Conservation (phyloP, 2,113 vertebrate species). For the Nicator chloris region DNA sequence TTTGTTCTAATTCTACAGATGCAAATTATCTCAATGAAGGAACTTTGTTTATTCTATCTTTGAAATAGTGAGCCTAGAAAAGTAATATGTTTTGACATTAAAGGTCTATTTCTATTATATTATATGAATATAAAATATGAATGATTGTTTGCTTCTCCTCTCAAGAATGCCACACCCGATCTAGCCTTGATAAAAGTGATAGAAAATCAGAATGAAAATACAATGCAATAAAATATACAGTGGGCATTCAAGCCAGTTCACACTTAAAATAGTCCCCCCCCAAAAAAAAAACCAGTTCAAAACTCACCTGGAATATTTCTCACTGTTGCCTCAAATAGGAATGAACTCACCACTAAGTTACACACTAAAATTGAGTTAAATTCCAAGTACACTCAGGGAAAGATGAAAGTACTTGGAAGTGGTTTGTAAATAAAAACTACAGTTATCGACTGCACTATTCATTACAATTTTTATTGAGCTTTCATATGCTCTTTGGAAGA, state of each 20-base stretch:
- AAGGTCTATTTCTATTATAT: background rate
- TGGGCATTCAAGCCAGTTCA: background rate
- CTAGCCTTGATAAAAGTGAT: background rate
- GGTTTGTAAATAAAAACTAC: background rate
- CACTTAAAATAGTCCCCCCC: background rate
- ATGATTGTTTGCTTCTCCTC: background rate
- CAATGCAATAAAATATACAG: background rate
- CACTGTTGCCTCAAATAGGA: background rate
- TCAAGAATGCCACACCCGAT: background rate
- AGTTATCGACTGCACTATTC: background rate
- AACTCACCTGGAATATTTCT: background rate
- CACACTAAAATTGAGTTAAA: background rate
- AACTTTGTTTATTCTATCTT: background rate
- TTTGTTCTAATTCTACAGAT: background rate
- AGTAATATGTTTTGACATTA: background rate
- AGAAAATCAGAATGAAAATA: slow-evolving; percentile 1
- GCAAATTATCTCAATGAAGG: background rate
- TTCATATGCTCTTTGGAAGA: background rate
- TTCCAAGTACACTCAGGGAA: background rate
- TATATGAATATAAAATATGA: background rate
- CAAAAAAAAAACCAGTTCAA: background rate
- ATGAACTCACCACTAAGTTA: background rate
- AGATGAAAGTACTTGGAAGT: background rate
- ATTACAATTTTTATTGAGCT: background rate
- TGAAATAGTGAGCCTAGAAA: background rate